Base-by-base conservation (phyloP, 2,888 invertebrate genomes). In the Pristionchus japonicus region DNA sequence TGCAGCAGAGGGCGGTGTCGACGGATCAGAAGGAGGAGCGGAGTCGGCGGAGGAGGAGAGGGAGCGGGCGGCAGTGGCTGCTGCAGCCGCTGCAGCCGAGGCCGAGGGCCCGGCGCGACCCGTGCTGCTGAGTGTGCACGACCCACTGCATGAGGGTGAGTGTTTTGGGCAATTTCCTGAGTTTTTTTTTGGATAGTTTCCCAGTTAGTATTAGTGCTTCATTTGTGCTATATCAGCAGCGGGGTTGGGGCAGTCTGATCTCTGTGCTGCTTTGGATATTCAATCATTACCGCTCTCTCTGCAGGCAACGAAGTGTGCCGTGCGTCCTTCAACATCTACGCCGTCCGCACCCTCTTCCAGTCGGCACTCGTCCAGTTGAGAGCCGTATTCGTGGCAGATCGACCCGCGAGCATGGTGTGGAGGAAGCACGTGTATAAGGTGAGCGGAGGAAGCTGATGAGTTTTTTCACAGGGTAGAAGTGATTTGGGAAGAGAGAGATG, bases 291-390 rank as follows among this genome's bases (percentile, higher is more conserved):
- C 20, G 37, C 20, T 20, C 61, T 1, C 13, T 15, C 4, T 86
- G 27, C 87, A 87, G 87, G 61, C n/a, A 87, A 87, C 43, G 87
- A 87, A 52, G 87, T 87, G 57, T 87, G 87, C 23, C 87, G 87
- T 37, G 34, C 87, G 3, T 87, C 87, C 23, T 77, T 52, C 87
- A 87, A 87, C 87, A 87, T 87, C 87, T 87, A 57, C 87, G 31
- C 52, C 23, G 87, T 87, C 13, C 74, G 87, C 3, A 57, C 74
- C 9, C 37, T 77, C 52, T 87, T 87, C 77, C 87, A 87, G 40
- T 77, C 77, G 7, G 87, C 87, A 9, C 87, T 87, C 74, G 47
- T 77, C 13, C 87, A 77, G 40, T 43, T 87, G 49, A 23, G 87
- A 0, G 77, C 77, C 1, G 52, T 87, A 34, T 87, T 87, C 57